These are phyloP conservation scores for Kryptopterus vitreolus DNA, from an alignment of 2,797 vertebrate genomes.

Conservation along the genomic window DNA sequence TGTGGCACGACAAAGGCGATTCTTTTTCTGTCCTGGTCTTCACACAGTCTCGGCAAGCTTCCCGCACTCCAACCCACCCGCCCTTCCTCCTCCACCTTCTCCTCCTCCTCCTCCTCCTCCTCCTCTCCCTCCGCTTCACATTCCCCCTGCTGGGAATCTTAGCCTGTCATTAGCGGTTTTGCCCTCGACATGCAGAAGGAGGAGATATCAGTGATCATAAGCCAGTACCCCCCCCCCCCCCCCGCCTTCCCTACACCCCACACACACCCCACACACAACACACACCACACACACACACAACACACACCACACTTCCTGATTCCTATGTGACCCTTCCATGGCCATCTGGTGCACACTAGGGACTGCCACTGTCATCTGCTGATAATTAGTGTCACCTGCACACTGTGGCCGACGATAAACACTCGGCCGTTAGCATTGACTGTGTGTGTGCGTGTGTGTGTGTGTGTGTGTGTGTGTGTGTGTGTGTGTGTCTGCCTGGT, in stretches of 20 bases:
- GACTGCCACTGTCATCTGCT: conserved; percentile 86
- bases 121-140: conserved; percentile 47
- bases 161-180: conserved; percentile 52
- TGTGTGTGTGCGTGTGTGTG: conserved; percentile 42
- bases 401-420: conserved; percentile 71
- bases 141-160: conserved; percentile 57
- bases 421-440: conserved; percentile 69
- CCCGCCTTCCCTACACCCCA: background rate
- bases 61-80: background rate
- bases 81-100: conserved; percentile 43
- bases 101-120: conserved; percentile 46
- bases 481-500: conserved; percentile 30
- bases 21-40: conserved; percentile 21
- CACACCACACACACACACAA: conserved; percentile 50
- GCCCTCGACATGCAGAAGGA: conserved; percentile 52
- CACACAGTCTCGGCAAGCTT: background rate
- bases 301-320: conserved; percentile 42
- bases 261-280: conserved; percentile 20
- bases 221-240: conserved; percentile 4
- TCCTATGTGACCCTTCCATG: conserved; percentile 77
- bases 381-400: conserved; percentile 93
- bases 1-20: conserved; percentile 52
- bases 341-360: conserved; percentile 84
- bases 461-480: conserved; percentile 36
- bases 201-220: conserved; percentile 51